These are phyloP conservation scores for Bradypodion pumilum DNA, from an alignment of 2,797 vertebrate genomes.

Conservation along the genomic window DNA sequence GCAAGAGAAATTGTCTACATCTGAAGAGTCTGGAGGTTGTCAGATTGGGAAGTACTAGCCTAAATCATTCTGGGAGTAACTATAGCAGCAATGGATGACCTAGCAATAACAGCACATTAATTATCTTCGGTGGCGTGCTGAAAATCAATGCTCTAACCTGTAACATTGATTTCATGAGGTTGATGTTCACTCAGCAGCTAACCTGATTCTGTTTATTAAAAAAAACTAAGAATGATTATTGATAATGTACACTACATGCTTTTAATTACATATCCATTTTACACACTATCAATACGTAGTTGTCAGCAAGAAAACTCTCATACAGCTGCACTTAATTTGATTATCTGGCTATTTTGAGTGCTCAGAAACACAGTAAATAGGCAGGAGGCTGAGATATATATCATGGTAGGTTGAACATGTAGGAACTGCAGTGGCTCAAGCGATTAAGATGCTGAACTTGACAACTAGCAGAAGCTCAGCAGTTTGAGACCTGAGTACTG, in stretches of 20 bases:
- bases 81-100: not conserved
- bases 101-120: accelerated
- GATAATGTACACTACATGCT: not conserved
- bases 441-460: too few relatives aligned
- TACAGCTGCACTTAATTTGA: accelerated
- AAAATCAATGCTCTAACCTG: not conserved
- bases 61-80: not conserved
- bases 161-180: not conserved
- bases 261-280: not conserved
- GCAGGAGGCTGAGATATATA: not conserved
- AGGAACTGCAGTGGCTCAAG: too few relatives aligned
- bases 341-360: not conserved
- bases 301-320: not conserved
- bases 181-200: not conserved
- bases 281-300: not conserved
- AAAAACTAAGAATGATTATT: not conserved
- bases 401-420: too few relatives aligned
- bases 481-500: too few relatives aligned
- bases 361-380: not conserved
- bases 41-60: not conserved
- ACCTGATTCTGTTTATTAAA: not conserved
- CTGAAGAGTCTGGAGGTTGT: not conserved
- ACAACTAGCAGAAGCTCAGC: too few relatives aligned
- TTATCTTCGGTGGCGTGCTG: not conserved
- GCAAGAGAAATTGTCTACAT: not conserved